Conservation (phyloP, 2,113 vertebrate genomes). For the Lampris incognitus region DNA sequence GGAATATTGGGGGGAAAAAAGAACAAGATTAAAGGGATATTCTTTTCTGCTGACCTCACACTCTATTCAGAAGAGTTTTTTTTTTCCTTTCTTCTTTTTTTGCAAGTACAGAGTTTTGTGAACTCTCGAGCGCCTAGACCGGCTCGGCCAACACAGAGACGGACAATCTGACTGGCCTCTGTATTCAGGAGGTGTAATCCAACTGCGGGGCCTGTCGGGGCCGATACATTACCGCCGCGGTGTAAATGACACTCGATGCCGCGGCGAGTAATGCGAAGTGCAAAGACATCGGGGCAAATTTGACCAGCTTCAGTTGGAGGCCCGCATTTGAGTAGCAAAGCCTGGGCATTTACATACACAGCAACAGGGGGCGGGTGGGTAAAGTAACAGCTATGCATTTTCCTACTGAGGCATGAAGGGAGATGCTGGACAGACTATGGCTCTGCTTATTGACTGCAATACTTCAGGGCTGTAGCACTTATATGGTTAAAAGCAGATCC, state of each 20-base stretch:
- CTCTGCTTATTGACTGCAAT: conserved; percentile 58
- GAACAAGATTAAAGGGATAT: conserved; percentile 18
- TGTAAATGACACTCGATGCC: conserved; percentile 56
- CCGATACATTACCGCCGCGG: conserved; percentile 51
- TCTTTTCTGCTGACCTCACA: conserved; percentile 55
- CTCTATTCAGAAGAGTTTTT: conserved; percentile 3
- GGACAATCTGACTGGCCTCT: conserved; percentile 47
- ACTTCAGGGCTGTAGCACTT: conserved; percentile 45
- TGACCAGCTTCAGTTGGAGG: conserved; percentile 8
- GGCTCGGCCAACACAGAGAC: conserved; percentile 40
- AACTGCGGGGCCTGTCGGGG: conserved; percentile 39
- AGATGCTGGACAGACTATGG: conserved; percentile 33
- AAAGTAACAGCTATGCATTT: conserved; percentile 38
- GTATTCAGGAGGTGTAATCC: conserved; percentile 31
- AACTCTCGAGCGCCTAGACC: conserved; percentile 40
- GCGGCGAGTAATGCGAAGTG: conserved; percentile 38
- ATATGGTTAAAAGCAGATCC: conserved; percentile 38
- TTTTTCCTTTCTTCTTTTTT: conserved; percentile 16
- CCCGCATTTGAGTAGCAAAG: conserved; percentile 48
- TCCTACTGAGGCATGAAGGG: conserved; percentile 31
- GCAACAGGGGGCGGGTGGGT: conserved; percentile 6
- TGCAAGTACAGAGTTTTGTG: conserved; percentile 45
- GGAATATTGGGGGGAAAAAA: background rate
- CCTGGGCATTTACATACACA: conserved; percentile 37
- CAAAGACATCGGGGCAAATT: conserved; percentile 41